phyloP scores from a whole-genome alignment of 2,113 vertebrate species.

The Cairina moschata region DNA sequence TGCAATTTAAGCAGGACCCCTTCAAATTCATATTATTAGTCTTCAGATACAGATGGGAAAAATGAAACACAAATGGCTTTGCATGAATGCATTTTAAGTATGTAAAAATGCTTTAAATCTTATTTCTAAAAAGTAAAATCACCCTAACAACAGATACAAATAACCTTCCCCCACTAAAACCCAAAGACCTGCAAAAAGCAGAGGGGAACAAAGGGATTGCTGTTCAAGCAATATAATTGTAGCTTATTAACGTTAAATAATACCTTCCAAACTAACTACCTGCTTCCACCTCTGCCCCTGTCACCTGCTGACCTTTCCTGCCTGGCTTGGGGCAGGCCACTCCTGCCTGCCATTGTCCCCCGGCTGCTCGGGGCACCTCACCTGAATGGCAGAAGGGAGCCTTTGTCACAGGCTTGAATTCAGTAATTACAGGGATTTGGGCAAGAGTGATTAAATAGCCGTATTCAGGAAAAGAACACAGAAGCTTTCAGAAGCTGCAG shows the following conservation, averaged over 20 bases:
- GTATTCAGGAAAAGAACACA: slow-evolving; percentile 40
- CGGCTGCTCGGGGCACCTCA: slow-evolving; percentile 51
- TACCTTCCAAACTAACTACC: slow-evolving; percentile 70
- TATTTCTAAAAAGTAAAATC: slow-evolving; percentile 7
- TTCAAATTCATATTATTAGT: slow-evolving; percentile 20
- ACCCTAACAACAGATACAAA: slow-evolving; percentile 4
- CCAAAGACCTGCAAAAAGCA: neutral
- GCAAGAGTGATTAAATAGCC: slow-evolving; percentile 33
- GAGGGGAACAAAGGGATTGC: slow-evolving; percentile 73
- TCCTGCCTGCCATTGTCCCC: slow-evolving; percentile 45
- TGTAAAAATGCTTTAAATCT: slow-evolving; percentile 30
- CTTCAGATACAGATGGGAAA: slow-evolving; percentile 23
- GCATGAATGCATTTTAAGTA: slow-evolving; percentile 8
- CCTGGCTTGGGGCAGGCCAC: slow-evolving; percentile 29
- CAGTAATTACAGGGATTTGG: slow-evolving; percentile 65
- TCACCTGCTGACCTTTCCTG: slow-evolving; percentile 75
- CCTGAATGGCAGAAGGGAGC: slow-evolving; percentile 68
- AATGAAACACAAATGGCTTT: neutral
- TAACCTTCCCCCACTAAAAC: neutral
- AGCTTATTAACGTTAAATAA: slow-evolving; percentile 74
- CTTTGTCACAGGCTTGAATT: slow-evolving; percentile 56
- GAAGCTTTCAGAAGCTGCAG: slow-evolving; percentile 42
- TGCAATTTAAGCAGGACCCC: slow-evolving; percentile 2
- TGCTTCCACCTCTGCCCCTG: slow-evolving; percentile 45
- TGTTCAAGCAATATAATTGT: slow-evolving; percentile 73